Base-by-base conservation (phyloP, 1,140 invertebrate species). In the Mya arenaria region DNA sequence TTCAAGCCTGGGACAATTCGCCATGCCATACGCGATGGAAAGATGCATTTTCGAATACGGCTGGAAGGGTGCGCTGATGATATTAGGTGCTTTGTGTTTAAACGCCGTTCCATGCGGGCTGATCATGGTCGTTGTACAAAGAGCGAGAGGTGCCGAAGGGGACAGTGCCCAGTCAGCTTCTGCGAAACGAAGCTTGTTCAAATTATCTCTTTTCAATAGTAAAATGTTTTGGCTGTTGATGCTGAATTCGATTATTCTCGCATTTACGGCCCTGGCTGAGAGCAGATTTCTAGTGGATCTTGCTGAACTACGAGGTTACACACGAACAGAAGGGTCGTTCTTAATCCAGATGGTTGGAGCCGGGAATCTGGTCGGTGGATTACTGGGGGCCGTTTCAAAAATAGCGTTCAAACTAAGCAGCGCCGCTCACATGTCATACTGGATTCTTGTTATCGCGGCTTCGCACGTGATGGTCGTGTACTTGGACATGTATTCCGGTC, bases 181-280 rank as follows among this genome's bases (percentile, higher is more conserved):
- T 1, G 56, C 72, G 0, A 75, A 75, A 32, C 72, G 63, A 36
- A 75, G 56, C n/a, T 36, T 75, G 6, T 75, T 75, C 19, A 62
- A 62, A 48, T 4, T 75, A 19, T 17, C 19, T 28, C 34, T 75
- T 2, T 63, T 62, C 48, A 60, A 75, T n/a, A 2, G 63, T 25
- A 60, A 60, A 48, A 19, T 62, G 36, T 75, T 75, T 48, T 75
- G 56, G 56, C 41, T 75, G 25, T n/a, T 75, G 6, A n/a, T 75
- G 2, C 19, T 75, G 34, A 75, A 75, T 44, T 75, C 72, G 19
- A 39, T 75, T 13, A 63, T 75, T 34, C 28, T 75, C 17, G 56
- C 72, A 15, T 75, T 75, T n/a, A 75, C 72, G 4, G 72, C 72
- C 13, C 72, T 75, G 30, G 72, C 72, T 25, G 72, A 75, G 55